Conservation (phyloP, 2,797 vertebrate species). For the Staurois parvus region DNA sequence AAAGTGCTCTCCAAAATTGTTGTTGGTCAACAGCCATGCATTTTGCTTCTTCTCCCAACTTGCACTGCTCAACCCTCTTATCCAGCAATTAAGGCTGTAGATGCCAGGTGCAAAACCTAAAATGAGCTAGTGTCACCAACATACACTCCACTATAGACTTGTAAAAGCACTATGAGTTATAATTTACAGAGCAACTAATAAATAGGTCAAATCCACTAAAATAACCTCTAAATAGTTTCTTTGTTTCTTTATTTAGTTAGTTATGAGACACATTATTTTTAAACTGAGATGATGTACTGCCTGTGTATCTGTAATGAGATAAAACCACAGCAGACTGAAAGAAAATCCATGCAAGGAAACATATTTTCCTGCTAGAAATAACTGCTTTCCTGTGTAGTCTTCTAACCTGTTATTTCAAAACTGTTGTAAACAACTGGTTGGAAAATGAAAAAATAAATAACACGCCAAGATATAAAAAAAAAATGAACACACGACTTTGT, state of each 20-base stretch:
- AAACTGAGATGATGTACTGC: conserved; percentile 6
- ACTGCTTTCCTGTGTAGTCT: neutral
- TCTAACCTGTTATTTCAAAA: conserved; percentile 13
- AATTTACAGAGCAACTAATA: neutral
- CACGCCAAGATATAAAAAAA: neutral
- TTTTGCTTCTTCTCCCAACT: neutral
- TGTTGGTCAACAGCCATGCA: neutral
- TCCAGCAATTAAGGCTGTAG: no score
- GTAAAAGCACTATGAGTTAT: neutral
- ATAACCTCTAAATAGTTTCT: no score
- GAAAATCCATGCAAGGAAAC: conserved; percentile 2
- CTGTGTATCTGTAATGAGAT: neutral
- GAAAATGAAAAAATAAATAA: conserved; percentile 24
- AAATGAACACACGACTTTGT: conserved; percentile 14
- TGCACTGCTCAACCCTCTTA: neutral
- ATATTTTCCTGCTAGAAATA: conserved; percentile 20
- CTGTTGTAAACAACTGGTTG: conserved; percentile 16
- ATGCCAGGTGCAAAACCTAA: no score
- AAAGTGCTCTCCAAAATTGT: neutral
- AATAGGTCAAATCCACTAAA: neutral
- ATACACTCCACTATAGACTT: neutral
- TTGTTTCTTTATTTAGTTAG: neutral
- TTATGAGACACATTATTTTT: conserved; percentile 1
- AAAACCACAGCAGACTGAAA: conserved; percentile 18
- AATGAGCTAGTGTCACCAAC: neutral